Conservation (phyloP, 2,797 vertebrate genomes). For the Paratrypauchen microcephalus region DNA sequence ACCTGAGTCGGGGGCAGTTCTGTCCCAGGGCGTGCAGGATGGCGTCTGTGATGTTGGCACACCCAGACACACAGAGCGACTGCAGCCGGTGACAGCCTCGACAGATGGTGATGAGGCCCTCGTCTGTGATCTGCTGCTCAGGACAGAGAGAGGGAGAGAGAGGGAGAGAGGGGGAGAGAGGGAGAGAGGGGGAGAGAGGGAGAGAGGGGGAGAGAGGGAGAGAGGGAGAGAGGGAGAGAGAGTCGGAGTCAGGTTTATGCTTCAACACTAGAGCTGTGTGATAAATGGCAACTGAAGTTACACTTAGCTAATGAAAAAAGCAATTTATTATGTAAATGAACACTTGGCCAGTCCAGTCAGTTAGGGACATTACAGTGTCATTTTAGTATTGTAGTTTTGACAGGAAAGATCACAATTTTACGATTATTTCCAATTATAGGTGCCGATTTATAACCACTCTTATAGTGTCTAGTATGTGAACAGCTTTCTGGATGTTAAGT, state of each 20-base stretch:
- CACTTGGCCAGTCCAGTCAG: too few species aligned
- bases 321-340: not conserved
- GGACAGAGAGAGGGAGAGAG: constrained; percentile 5
- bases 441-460: too few species aligned
- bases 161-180: not conserved
- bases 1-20: constrained; percentile 96
- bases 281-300: not conserved
- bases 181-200: constrained; percentile 9
- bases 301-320: not conserved
- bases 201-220: constrained; percentile 3
- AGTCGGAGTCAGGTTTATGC: not conserved
- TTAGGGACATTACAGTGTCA: too few species aligned
- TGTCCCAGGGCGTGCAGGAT: constrained; percentile 95
- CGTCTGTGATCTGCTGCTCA: constrained; percentile 96
- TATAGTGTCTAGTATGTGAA: too few species aligned
- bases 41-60: constrained; percentile 96
- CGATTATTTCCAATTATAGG: too few species aligned
- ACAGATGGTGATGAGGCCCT: constrained; percentile 97
- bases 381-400: too few species aligned
- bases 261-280: not conserved
- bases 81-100: constrained; percentile 95
- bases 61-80: constrained; percentile 95
- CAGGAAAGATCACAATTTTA: too few species aligned
- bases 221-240: constrained; percentile 1
- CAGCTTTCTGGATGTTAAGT: too few species aligned